Conservation (phyloP, 2,797 vertebrate genomes). For the Gephyroberyx darwinii region DNA sequence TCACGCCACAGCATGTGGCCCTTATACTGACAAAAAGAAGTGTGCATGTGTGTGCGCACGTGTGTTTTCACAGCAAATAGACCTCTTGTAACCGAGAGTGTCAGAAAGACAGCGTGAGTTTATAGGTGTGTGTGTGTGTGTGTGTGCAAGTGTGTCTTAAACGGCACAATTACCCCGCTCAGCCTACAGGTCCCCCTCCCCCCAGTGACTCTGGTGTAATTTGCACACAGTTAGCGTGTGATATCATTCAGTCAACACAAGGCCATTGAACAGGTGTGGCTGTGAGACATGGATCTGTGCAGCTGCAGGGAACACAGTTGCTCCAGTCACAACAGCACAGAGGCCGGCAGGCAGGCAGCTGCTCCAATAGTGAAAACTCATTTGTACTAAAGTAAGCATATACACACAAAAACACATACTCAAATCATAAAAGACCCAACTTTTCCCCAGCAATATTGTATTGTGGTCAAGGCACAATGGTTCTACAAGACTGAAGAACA, state of each 20-base stretch:
- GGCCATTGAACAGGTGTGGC: slow-evolving; percentile 66
- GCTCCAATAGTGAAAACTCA: slow-evolving; percentile 33
- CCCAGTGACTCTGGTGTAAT: slow-evolving; percentile 29
- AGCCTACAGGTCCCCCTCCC: slow-evolving; percentile 22
- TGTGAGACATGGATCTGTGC: slow-evolving; percentile 64
- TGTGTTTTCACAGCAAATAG: slow-evolving; percentile 54
- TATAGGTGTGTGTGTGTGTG: slow-evolving; percentile 10
- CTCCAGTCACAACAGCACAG: slow-evolving; percentile 62
- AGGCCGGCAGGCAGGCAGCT: slow-evolving; percentile 62
- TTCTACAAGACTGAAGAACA: not conserved
- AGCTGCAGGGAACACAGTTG: slow-evolving; percentile 70
- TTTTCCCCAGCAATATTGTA: not conserved
- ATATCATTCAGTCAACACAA: slow-evolving; percentile 65
- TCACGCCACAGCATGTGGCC: slow-evolving; percentile 57
- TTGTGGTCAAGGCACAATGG: not conserved
- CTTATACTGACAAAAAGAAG: slow-evolving; percentile 4
- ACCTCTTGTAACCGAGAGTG: slow-evolving; percentile 20
- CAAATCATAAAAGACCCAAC: not conserved
- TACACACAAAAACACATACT: slow-evolving; percentile 28
- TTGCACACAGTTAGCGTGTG: slow-evolving; percentile 51
- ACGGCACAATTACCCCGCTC: slow-evolving; percentile 27
- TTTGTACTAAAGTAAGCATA: slow-evolving; percentile 42
- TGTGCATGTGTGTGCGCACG: slow-evolving; percentile 1
- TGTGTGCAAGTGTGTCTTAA: slow-evolving; percentile 12
- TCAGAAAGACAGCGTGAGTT: not conserved